phyloP scores from a whole-genome alignment of 2,888 invertebrate genomes.

The Lasioglossum lativentre region DNA sequence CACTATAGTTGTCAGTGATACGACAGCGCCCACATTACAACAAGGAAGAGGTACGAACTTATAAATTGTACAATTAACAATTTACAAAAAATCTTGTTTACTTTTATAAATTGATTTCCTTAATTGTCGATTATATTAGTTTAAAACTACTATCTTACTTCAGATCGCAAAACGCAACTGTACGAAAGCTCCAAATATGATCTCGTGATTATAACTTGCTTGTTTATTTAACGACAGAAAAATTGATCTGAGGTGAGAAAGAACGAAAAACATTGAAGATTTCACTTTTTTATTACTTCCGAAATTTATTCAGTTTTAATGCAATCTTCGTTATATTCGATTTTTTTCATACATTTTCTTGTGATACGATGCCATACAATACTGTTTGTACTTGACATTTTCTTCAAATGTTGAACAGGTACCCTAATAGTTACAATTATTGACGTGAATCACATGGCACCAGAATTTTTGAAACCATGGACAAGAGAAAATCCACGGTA shows the following conservation, averaged over 20 bases:
- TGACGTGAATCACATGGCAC: conserved; percentile 87
- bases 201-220: background rate
- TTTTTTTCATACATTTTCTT: no score
- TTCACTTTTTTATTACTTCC: no score
- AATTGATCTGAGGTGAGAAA: background rate
- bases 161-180: background rate
- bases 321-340: background rate
- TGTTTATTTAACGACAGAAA: background rate
- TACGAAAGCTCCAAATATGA: background rate
- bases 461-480: conserved; percentile 90
- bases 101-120: background rate
- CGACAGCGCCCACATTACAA: conserved; percentile 91
- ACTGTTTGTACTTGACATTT: background rate
- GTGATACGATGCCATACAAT: no score
- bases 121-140: background rate
- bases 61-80: background rate
- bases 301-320: background rate
- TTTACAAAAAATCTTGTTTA: background rate
- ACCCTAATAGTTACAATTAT: conserved; percentile 87
- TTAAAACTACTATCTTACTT: background rate
- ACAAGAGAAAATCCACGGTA: conserved; percentile 88
- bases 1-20: conserved; percentile 92
- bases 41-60: conserved; percentile 88
- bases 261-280: no score
- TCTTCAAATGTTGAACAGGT: conserved; percentile 83